Conservation (phyloP, 2,888 invertebrate genomes). For the Erebia epiphron region DNA sequence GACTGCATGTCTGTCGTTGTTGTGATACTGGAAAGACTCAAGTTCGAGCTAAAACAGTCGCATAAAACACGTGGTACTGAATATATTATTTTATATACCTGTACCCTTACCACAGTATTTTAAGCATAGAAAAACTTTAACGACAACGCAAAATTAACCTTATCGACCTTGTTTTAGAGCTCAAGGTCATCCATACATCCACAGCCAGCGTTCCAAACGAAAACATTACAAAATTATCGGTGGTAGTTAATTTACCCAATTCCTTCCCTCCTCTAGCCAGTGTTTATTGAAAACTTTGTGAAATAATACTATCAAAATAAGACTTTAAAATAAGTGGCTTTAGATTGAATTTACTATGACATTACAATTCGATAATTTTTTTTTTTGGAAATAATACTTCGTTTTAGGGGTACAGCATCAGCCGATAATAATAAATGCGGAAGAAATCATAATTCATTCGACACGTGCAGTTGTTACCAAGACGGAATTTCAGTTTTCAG, state of each 20-base stretch:
- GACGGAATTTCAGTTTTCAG: background rate
- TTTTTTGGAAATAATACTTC: too few relatives aligned
- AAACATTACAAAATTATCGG: background rate
- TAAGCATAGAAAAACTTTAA: background rate
- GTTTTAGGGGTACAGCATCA: too few relatives aligned
- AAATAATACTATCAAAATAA: too few relatives aligned
- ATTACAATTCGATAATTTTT: too few relatives aligned
- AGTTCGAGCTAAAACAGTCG: constrained; percentile 5
- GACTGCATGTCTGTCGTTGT: constrained; percentile 7
- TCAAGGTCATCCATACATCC: too few relatives aligned
- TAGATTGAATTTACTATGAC: too few relatives aligned
- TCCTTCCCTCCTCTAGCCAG: too few relatives aligned
- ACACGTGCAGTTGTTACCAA: background rate
- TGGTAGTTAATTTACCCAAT: background rate
- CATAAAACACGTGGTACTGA: background rate
- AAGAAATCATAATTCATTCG: too few relatives aligned
- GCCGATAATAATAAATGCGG: too few relatives aligned
- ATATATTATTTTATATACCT: too few relatives aligned
- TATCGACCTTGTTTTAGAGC: background rate
- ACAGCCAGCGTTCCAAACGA: background rate
- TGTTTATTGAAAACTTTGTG: too few relatives aligned
- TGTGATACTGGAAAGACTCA: constrained; percentile 39
- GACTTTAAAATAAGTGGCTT: too few relatives aligned
- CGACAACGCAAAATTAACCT: background rate
- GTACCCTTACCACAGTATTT: background rate